A percentile compares a stretch with the other conserved stretches of the same genome.
phyloP scores from a whole-genome alignment of 2,113 vertebrate species.

The Cottus gobio region DNA sequence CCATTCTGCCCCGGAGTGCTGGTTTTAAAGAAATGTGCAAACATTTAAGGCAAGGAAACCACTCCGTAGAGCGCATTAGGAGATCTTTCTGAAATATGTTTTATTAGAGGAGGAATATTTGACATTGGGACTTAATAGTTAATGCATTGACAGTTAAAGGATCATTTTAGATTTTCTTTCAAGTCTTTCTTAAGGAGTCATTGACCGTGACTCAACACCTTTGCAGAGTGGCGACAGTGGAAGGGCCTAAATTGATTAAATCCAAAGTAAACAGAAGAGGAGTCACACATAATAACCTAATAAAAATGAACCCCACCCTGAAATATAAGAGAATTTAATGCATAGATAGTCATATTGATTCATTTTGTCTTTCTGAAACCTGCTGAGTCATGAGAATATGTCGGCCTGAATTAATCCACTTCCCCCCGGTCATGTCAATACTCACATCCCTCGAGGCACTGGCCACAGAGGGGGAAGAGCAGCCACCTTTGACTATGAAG shows the following conservation, averaged over 20 bases:
- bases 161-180: neutral
- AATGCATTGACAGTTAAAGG: neutral
- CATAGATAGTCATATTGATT: too few relatives aligned
- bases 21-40: slow-evolving; percentile 4
- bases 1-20: too few relatives aligned
- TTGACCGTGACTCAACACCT: neutral
- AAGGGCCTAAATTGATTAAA: neutral
- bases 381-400: neutral
- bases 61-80: neutral
- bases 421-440: neutral
- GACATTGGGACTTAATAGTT: neutral
- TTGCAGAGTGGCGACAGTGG: neutral
- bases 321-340: too few relatives aligned
- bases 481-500: neutral
- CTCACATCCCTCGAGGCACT: neutral
- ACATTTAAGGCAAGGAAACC: neutral
- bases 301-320: too few relatives aligned
- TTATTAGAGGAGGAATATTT: slow-evolving; percentile 19
- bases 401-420: neutral
- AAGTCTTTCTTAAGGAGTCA: neutral
- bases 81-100: neutral
- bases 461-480: neutral
- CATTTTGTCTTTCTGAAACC: too few relatives aligned
- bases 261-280: too few relatives aligned
- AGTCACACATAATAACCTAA: too few relatives aligned